A percentile compares a stretch with the other conserved stretches of the same genome.
Evolutionary conservation across 2,797 vertebrate genomes (phyloP).

Genomic region (Coilia nasus): DNA sequence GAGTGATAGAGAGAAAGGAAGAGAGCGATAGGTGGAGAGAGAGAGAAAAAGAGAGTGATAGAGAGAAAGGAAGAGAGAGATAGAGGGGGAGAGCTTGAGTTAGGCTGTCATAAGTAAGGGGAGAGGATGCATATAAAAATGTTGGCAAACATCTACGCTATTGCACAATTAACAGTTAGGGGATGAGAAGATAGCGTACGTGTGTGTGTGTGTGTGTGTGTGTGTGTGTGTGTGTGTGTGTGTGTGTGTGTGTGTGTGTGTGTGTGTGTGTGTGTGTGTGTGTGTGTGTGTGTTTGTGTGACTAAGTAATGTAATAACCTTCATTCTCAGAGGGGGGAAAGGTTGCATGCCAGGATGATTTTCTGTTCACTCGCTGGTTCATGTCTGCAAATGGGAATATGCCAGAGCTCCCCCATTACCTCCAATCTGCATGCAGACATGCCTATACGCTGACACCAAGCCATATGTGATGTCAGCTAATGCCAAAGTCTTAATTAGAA

Average conservation of each 20-base stretch:
- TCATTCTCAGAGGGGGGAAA: neutral
- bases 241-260: neutral
- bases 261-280: neutral
- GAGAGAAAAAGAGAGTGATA: too few species aligned
- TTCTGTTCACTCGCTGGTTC: neutral
- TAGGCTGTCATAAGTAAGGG: too few species aligned
- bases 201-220: neutral
- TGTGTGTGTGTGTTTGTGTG: neutral
- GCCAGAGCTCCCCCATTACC: neutral
- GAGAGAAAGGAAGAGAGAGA: too few species aligned
- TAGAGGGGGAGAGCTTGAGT: too few species aligned
- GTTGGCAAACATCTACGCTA: too few species aligned
- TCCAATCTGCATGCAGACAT: neutral
- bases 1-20: too few species aligned
- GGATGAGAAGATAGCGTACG: too few species aligned
- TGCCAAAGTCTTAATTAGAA: neutral
- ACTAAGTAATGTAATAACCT: neutral
- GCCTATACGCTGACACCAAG: neutral
- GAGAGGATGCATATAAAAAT: too few species aligned
- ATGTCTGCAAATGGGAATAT: neutral
- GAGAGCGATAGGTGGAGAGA: too few species aligned
- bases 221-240: slow-evolving; percentile 10
- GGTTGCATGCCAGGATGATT: neutral
- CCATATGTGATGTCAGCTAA: neutral
- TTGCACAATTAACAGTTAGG: too few species aligned